A percentile compares a stretch with the other conserved stretches of the same genome.
Evolutionary conservation across 2,113 vertebrate species (phyloP).

Genomic region (Agapornis roseicollis): DNA sequence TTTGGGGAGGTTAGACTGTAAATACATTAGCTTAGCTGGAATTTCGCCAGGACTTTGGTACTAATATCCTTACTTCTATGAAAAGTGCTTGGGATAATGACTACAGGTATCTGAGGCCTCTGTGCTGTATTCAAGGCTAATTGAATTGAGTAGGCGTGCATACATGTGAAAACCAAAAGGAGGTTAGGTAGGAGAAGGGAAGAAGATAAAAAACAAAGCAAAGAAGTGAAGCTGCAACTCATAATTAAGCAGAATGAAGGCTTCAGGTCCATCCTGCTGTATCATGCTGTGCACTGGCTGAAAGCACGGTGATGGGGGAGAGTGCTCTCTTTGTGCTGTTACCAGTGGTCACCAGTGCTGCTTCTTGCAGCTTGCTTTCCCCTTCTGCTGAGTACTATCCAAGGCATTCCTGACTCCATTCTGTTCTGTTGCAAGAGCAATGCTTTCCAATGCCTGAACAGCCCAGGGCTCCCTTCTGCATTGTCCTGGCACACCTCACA

Average conservation of each 20-base stretch:
- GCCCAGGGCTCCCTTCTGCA: not conserved
- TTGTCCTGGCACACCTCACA: accelerated
- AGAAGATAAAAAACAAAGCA: slow-evolving; percentile 42
- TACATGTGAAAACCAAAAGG: slow-evolving; percentile 27
- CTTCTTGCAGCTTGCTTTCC: not conserved
- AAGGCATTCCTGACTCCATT: not conserved
- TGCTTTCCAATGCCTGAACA: not conserved
- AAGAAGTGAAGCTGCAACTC: not conserved
- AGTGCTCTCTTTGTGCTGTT: not conserved
- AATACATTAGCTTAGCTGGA: slow-evolving; percentile 53
- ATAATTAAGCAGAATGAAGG: not conserved
- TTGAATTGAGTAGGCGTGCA: slow-evolving; percentile 51
- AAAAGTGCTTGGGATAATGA: slow-evolving; percentile 62
- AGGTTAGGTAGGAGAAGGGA: slow-evolving; percentile 30
- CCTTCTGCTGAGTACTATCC: not conserved
- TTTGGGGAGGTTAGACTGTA: slow-evolving; percentile 37
- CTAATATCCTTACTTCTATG: slow-evolving; percentile 57
- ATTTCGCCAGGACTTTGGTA: slow-evolving; percentile 55
- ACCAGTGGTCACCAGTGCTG: accelerated
- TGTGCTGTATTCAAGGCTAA: slow-evolving; percentile 48
- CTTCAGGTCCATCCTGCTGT: not conserved
- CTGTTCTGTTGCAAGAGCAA: not conserved
- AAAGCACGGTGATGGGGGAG: not conserved
- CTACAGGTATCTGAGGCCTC: slow-evolving; percentile 17
- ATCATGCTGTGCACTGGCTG: not conserved